A percentile compares a stretch with the other conserved stretches of the same genome.
Conservation (phyloP, 2,888 invertebrate species). For the Chloroclystis v-ata region DNA sequence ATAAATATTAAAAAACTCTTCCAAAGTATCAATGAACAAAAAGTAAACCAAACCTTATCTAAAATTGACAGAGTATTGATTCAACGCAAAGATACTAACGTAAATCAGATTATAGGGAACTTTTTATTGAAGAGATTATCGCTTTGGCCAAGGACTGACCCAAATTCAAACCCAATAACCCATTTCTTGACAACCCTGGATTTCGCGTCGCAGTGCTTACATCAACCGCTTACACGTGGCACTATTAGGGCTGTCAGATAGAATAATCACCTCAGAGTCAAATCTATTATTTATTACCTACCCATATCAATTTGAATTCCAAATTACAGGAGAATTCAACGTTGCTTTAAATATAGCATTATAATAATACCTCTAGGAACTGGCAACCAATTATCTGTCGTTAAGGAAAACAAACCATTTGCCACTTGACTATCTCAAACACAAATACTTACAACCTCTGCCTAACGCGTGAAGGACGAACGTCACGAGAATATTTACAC, state of each 20-base stretch:
- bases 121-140: not conserved
- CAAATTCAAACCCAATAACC: conserved; percentile 47
- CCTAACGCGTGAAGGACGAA: conserved; percentile 41
- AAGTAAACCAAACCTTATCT: no score
- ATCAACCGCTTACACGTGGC: not conserved
- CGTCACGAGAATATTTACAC: conserved; percentile 21
- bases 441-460: conserved; percentile 35
- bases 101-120: not conserved
- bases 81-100: not conserved
- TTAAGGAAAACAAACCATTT: conserved; percentile 26
- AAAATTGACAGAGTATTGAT: no score
- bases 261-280: not conserved
- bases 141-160: conserved; percentile 35
- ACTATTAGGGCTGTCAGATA: not conserved
- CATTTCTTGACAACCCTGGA: conserved; percentile 2
- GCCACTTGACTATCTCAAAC: conserved; percentile 33
- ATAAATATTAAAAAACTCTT: no score
- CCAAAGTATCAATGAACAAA: no score
- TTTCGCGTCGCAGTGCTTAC: conserved; percentile 16
- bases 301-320: no score
- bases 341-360: no score
- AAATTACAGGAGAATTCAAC: no score
- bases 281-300: no score
- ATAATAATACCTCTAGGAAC: not conserved
- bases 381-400: conserved; percentile 7